Conservation (phyloP, 2,113 vertebrate genomes). For the Pachycephala philippinensis region DNA sequence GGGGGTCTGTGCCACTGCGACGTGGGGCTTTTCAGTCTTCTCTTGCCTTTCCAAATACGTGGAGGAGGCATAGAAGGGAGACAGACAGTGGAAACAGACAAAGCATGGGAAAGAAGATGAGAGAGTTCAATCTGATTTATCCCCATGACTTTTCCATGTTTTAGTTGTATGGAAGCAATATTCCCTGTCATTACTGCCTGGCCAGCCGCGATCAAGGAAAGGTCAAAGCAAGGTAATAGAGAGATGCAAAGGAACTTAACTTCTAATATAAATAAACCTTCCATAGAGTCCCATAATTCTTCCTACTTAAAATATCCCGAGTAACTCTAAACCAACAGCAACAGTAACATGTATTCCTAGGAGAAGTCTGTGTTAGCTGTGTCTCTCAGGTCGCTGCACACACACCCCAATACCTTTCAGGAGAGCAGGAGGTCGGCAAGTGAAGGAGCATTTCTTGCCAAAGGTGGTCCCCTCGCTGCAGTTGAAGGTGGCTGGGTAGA, state of each 20-base stretch:
- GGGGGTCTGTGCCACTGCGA: not conserved
- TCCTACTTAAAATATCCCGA: constrained; percentile 45
- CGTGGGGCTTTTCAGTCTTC: not conserved
- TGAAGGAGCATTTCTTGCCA: constrained; percentile 89
- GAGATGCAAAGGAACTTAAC: constrained; percentile 27
- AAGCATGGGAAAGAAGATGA: constrained; percentile 9
- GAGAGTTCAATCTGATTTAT: constrained; percentile 22
- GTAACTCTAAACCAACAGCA: constrained; percentile 27
- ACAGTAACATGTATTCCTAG: not conserved
- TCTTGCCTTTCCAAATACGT: not conserved
- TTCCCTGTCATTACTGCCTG: not conserved
- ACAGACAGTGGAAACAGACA: not conserved
- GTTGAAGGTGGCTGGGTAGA: constrained; percentile 88
- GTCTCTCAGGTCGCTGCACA: not conserved
- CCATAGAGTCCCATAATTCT: constrained; percentile 8
- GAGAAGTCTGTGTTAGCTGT: not conserved
- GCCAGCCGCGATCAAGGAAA: not conserved
- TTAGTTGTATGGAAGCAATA: constrained; percentile 39
- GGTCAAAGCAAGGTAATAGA: constrained; percentile 16
- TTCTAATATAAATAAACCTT: constrained; percentile 54
- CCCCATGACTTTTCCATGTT: not conserved
- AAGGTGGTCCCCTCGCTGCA: constrained; percentile 93
- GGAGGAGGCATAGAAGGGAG: not conserved
- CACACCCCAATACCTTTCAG: constrained; percentile 78
- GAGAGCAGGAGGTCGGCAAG: constrained; percentile 88